A percentile compares a stretch with the other conserved stretches of the same genome.
These are phyloP conservation scores for Desmophyllum pertusum DNA, from an alignment of 92 coral and sea anemone species.

Conservation along the genomic window DNA sequence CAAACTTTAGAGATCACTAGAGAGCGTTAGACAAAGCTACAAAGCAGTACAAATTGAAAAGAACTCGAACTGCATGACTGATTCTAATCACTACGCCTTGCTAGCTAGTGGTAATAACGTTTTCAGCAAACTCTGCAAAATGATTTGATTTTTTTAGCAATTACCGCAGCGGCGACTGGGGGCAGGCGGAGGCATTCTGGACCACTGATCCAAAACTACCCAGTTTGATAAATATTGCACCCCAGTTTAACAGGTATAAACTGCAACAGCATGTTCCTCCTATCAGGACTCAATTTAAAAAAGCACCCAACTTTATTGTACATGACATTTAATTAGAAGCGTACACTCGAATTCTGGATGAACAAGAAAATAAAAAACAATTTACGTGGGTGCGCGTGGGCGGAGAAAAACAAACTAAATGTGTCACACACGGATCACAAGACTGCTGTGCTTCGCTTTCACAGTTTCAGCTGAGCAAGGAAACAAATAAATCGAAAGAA, in stretches of 20 bases:
- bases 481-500: background rate
- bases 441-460: background rate
- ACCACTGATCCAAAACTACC: background rate
- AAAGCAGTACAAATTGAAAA: background rate
- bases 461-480: background rate
- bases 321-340: background rate
- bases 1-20: no score
- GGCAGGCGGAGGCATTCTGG: background rate
- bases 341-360: background rate
- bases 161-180: background rate
- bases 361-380: background rate
- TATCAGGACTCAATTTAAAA: background rate
- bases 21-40: no score
- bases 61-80: background rate
- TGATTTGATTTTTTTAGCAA: background rate
- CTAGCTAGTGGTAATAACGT: background rate
- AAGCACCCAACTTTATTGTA: background rate
- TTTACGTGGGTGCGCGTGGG: no score
- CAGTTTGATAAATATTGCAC: background rate
- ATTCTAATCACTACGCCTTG: background rate
- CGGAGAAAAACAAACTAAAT: background rate
- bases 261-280: background rate
- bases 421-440: conserved; percentile 23
- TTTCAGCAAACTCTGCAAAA: background rate
- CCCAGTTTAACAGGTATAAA: no score